Conservation (phyloP, 1,140 invertebrate genomes). For the Bombus huntii region DNA sequence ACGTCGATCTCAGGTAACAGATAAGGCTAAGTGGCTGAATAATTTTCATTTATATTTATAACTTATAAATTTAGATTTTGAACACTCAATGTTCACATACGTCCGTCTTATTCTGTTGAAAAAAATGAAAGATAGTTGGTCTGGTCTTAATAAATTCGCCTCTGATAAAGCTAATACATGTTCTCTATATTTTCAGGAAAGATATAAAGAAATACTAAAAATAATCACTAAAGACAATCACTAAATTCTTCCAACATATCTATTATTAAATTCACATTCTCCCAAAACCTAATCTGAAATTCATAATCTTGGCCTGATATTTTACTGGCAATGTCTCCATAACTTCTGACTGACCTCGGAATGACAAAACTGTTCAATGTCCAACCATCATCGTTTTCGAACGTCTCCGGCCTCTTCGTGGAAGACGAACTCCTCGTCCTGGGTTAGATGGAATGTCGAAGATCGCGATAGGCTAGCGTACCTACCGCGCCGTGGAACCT, state of each 20-base stretch:
- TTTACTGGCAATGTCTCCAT: background rate
- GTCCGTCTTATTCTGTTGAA: background rate
- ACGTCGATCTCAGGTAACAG: too few relatives aligned
- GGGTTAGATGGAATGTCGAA: slow-evolving; percentile 75
- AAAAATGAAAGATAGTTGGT: too few relatives aligned
- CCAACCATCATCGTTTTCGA: background rate
- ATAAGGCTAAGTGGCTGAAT: too few relatives aligned
- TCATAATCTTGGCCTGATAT: background rate
- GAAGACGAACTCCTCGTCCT: slow-evolving; percentile 64
- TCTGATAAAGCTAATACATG: too few relatives aligned
- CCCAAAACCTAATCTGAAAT: background rate
- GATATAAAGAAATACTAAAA: background rate
- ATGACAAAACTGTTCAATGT: background rate
- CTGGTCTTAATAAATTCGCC: background rate
- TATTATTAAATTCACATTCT: background rate
- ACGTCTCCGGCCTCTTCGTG: slow-evolving; percentile 39
- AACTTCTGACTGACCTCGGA: background rate
- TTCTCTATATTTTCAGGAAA: too few relatives aligned
- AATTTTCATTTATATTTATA: too few relatives aligned
- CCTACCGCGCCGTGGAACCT: slow-evolving; percentile 72
- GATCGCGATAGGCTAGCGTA: slow-evolving; percentile 71
- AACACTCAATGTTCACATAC: too few relatives aligned
- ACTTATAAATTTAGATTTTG: too few relatives aligned
- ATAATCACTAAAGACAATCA: background rate
- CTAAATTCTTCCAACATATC: too few relatives aligned